phyloP scores from a whole-genome alignment of 2,888 invertebrate genomes.

The Aphelenchoides bicaudatus region DNA sequence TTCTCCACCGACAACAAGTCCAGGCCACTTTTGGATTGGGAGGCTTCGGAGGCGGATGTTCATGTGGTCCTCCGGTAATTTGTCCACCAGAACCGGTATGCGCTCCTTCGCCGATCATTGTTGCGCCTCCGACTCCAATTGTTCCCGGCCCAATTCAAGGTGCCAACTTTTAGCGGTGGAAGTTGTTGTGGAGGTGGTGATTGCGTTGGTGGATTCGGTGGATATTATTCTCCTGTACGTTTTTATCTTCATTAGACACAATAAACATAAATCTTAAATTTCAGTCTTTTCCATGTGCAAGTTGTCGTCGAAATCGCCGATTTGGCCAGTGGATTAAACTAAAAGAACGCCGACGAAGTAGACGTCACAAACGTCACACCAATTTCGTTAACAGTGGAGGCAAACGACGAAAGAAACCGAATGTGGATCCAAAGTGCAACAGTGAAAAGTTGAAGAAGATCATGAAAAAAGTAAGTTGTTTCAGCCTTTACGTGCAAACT shows the following conservation, averaged over 20 bases:
- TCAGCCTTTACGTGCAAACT: slow-evolving; percentile 12
- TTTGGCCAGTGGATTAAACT: not conserved
- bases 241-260: too few species aligned
- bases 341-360: not conserved
- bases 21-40: too few species aligned
- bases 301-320: slow-evolving; percentile 9
- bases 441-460: slow-evolving; percentile 29
- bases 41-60: not conserved
- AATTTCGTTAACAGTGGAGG: not conserved
- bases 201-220: too few species aligned
- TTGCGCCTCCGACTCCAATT: slow-evolving; percentile 1
- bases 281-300: not conserved
- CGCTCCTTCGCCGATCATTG: too few species aligned
- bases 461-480: slow-evolving; percentile 23
- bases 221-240: too few species aligned
- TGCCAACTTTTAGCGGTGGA: too few species aligned
- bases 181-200: too few species aligned
- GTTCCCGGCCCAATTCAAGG: too few species aligned
- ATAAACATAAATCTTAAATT: too few species aligned
- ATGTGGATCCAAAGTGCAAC: slow-evolving; percentile 28
- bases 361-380: not conserved
- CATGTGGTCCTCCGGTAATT: not conserved
- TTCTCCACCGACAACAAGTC: too few species aligned
- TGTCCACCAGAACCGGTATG: slow-evolving; percentile 10
- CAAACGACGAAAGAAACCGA: not conserved